These are phyloP conservation scores for Triplophysa dalaica DNA, from an alignment of 2,113 vertebrate genomes.

Conservation along the genomic window DNA sequence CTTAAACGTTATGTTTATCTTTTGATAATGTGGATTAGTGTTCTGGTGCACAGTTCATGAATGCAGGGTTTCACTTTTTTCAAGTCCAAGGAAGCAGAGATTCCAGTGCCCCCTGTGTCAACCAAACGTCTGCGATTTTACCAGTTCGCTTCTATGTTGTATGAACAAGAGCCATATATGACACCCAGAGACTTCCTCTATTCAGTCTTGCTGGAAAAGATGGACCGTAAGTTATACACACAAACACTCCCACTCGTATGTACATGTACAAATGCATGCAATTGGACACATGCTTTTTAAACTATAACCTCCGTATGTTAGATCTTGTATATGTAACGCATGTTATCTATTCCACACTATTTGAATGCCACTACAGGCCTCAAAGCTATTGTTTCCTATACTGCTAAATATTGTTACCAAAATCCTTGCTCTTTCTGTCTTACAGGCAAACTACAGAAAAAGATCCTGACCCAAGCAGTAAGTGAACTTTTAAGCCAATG, in stretches of 20 bases:
- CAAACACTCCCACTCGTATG: neutral
- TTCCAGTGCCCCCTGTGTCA: slow-evolving; percentile 55
- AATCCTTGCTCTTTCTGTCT: neutral
- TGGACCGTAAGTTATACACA: slow-evolving; percentile 81
- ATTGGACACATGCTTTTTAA: neutral
- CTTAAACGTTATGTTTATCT: no score
- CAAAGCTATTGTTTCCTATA: neutral
- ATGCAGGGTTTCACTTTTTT: neutral
- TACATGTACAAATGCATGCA: neutral
- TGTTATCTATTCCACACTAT: neutral
- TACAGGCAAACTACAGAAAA: slow-evolving; percentile 72
- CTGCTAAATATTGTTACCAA: neutral
- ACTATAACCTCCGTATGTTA: slow-evolving; percentile 7
- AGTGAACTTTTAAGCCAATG: slow-evolving; percentile 23
- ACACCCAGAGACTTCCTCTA: slow-evolving; percentile 95
- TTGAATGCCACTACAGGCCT: neutral
- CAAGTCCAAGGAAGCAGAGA: slow-evolving; percentile 39
- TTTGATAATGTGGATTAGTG: neutral
- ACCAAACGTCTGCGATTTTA: slow-evolving; percentile 82
- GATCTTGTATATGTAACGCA: neutral
- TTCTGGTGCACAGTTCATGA: neutral
- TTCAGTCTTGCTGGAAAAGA: slow-evolving; percentile 88
- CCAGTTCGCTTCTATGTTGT: slow-evolving; percentile 87
- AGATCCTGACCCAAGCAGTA: slow-evolving; percentile 65
- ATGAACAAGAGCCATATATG: slow-evolving; percentile 89